Conservation (phyloP, 2,113 vertebrate genomes). For the Trichomycterus rosablanca region DNA sequence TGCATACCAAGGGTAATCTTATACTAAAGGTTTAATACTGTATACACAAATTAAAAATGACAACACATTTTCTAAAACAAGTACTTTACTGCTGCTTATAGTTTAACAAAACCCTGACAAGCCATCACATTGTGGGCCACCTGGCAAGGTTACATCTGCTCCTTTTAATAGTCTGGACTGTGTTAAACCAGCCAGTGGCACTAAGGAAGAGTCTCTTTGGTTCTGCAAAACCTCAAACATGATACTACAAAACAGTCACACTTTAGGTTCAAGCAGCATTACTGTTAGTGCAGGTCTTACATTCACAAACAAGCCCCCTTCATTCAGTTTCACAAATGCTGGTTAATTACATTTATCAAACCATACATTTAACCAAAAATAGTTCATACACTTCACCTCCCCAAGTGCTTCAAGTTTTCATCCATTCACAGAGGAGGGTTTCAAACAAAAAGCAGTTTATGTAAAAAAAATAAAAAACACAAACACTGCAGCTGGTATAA, state of each 20-base stretch:
- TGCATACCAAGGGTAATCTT: too few species aligned
- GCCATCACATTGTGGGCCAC: background rate
- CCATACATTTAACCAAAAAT: background rate
- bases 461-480: background rate
- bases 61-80: background rate
- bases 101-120: constrained; percentile 3
- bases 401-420: background rate
- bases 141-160: constrained; percentile 1
- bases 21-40: too few species aligned
- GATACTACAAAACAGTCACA: background rate
- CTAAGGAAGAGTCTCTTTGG: constrained; percentile 6
- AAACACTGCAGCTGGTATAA: constrained; percentile 30
- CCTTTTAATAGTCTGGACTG: background rate
- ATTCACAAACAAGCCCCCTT: background rate
- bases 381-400: constrained; percentile 3
- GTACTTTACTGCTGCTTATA: constrained; percentile 7
- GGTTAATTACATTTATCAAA: background rate
- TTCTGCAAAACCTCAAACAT: constrained; percentile 15
- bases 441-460: too few species aligned
- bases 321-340: background rate
- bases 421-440: constrained; percentile 9
- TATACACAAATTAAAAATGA: too few species aligned
- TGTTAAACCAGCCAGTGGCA: constrained; percentile 11
- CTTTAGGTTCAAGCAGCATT: background rate
- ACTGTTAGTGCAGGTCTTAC: constrained; percentile 2